A percentile compares a stretch with the other conserved stretches of the same genome.
These are phyloP conservation scores for Pampus argenteus DNA, from an alignment of 2,797 vertebrate genomes.

Conservation along the genomic window DNA sequence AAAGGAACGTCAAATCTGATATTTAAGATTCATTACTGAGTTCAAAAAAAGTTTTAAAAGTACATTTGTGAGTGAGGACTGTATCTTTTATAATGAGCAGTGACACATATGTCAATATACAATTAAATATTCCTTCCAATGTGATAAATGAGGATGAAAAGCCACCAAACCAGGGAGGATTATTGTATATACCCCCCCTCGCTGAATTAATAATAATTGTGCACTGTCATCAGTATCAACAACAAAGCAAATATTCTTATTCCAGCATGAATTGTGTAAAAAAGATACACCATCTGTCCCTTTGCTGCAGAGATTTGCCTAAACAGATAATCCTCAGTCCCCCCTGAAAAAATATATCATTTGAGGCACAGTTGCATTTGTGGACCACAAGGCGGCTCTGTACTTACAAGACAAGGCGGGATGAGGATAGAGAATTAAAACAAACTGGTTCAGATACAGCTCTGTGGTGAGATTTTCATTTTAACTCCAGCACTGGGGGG, in stretches of 20 bases:
- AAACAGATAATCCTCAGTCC: conserved; percentile 74
- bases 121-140: background rate
- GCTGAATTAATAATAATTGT: conserved; percentile 39
- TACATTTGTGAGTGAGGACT: background rate
- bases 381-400: conserved; percentile 74
- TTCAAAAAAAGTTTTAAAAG: background rate
- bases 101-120: background rate
- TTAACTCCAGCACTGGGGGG: conserved; percentile 19
- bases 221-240: conserved; percentile 41
- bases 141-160: background rate
- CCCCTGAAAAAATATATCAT: conserved; percentile 35
- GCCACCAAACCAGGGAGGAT: conserved; percentile 5
- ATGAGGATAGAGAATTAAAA: background rate
- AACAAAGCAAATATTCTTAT: conserved; percentile 45
- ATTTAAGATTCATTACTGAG: background rate
- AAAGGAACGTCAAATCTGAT: too few relatives aligned
- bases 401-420: background rate
- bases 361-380: conserved; percentile 42
- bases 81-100: background rate
- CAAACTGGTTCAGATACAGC: background rate
- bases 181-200: background rate
- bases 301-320: conserved; percentile 61
- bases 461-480: conserved; percentile 25
- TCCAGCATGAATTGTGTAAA: conserved; percentile 37
- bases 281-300: conserved; percentile 70